Evolutionary conservation across 2,113 vertebrate genomes (phyloP).

Genomic region (Excalfactoria chinensis): DNA sequence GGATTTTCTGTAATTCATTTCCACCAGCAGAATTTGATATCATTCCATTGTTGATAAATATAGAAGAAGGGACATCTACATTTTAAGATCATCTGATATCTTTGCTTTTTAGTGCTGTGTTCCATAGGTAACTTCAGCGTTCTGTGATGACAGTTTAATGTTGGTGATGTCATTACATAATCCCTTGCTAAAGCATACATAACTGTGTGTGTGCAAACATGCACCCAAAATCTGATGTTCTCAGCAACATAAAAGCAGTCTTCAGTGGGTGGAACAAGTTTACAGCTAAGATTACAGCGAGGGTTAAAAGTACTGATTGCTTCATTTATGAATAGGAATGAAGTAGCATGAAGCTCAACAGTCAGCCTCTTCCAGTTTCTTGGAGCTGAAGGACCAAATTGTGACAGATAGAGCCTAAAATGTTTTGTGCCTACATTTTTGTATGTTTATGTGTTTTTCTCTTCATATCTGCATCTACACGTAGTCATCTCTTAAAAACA

Average conservation of each 20-base stretch:
- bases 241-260: neutral
- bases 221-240: neutral
- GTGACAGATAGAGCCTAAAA: neutral
- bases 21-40: neutral
- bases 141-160: neutral
- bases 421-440: neutral
- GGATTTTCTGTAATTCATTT: too few relatives aligned
- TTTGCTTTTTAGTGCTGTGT: neutral
- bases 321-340: neutral
- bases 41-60: neutral
- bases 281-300: neutral
- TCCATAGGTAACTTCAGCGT: neutral
- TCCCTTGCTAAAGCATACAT: neutral
- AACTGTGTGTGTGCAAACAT: accelerated
- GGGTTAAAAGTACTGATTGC: neutral
- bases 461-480: neutral
- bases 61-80: neutral
- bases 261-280: neutral
- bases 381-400: neutral
- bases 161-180: neutral
- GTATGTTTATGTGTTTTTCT: neutral
- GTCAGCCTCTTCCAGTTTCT: neutral
- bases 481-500: neutral
- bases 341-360: neutral
- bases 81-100: neutral